Evolutionary conservation across 2,113 vertebrate species (phyloP).

Genomic region (Eulacestoma nigropectus): DNA sequence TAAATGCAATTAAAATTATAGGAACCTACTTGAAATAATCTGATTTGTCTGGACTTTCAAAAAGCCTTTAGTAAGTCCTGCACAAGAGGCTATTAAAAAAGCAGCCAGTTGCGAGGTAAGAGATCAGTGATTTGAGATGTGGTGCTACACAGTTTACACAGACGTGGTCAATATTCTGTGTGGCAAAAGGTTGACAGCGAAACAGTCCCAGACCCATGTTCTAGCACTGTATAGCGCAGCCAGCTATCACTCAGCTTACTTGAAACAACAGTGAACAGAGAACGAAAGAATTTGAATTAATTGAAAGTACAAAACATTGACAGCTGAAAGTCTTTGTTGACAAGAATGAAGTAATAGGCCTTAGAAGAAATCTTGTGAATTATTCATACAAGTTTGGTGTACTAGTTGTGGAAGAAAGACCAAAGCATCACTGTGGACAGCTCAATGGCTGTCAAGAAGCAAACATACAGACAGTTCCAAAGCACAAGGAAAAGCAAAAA

Average conservation of each 20-base stretch:
- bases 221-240: neutral
- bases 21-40: neutral
- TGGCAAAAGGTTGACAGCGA: neutral
- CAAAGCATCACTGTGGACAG: neutral
- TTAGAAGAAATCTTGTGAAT: neutral
- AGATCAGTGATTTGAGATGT: neutral
- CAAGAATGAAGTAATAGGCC: neutral
- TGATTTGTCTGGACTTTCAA: neutral
- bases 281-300: neutral
- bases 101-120: neutral
- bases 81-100: neutral
- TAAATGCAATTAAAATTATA: conserved; percentile 41
- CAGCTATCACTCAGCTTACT: neutral
- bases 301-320: neutral
- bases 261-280: neutral
- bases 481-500: neutral
- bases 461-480: neutral
- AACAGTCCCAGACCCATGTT: neutral
- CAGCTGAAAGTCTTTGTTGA: neutral
- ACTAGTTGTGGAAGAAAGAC: neutral
- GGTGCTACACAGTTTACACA: neutral
- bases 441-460: neutral
- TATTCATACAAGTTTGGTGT: neutral
- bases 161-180: neutral
- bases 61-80: neutral